Evolutionary conservation across 2,113 vertebrate genomes (phyloP), one percentile per base, ranked within the genome.

Genomic region (Sarotherodon lohbergeri): DNA sequence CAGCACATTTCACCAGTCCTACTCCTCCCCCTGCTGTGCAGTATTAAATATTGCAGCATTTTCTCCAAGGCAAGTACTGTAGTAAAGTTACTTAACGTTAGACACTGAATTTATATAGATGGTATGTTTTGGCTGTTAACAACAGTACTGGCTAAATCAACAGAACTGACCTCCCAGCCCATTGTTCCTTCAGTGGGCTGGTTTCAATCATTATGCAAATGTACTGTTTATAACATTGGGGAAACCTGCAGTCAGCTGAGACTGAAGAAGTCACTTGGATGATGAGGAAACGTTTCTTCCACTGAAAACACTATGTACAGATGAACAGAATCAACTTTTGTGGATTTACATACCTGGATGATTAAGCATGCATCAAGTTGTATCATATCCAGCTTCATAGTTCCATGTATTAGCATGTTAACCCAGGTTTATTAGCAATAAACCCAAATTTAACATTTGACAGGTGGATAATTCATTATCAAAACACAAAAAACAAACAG

Each of bases 321-420:
- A 50, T 50, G 48, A 50, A 50, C 48, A 50, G 48, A 50, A 50
- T 50, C 7, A 50, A 19, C 4, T 19, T 50, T 50, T 50, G 16
- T 2, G 48, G 48, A 50, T 4, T 1, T 50, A 50, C 48, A 9
- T 50, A 19, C 48, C 16, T 50, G 48, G 48, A 50, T 50, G 48
- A 19, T 50, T 50, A 19, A 50, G 48, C 48, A 50, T 50, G 7
- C 16, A 50, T 9, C 2, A 50, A 50, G 7, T 19, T 50, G 48
- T 19, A 50, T 50, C 48, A 19, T 4, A 50, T 50, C 16, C 48
- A 50, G 1, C 48, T 50, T 50, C 4, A 14, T 46, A 46, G 13
- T 43, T 13, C 41, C 0, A 17, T 50, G 46, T 50, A 50, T 50
- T 50, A 9, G 16, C 0, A 50, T 50, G 48, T 50, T 50, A 50